Percentiles rank a stretch among this genome's conserved stretches.
These are phyloP conservation scores for Xenotilapia longispinis DNA, from an alignment of 2,113 vertebrate genomes.

Conservation along the genomic window DNA sequence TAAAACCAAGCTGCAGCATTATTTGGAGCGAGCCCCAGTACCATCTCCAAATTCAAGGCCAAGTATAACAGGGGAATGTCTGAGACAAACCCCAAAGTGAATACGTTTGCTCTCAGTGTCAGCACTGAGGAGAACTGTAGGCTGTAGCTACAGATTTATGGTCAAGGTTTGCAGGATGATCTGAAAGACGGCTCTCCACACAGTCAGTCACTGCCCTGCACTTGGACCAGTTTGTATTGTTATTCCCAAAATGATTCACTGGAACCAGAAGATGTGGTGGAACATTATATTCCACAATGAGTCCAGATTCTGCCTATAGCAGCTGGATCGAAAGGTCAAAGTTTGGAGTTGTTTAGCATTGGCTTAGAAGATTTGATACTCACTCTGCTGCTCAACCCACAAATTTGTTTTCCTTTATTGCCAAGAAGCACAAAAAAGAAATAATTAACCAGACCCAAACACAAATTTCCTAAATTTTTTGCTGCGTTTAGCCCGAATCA, in stretches of 20 bases:
- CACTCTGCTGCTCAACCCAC: fast-evolving
- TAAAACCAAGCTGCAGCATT: not conserved
- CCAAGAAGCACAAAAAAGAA: not conserved
- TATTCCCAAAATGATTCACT: not conserved
- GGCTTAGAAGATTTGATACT: not conserved
- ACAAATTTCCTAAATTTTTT: fast-evolving
- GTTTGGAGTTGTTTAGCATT: not conserved
- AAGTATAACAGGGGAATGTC: not conserved
- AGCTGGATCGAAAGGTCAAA: not conserved
- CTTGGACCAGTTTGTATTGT: fast-evolving
- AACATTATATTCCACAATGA: fast-evolving
- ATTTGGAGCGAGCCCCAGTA: fast-evolving
- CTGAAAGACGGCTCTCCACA: not conserved
- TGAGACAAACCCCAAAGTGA: not conserved
- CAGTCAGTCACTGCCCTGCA: not conserved
- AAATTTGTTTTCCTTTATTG: not conserved
- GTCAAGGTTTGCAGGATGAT: not conserved
- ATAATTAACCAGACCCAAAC: not conserved
- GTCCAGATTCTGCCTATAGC: not conserved
- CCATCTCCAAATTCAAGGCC: not conserved
- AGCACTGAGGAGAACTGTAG: not conserved
- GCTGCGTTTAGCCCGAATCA: fast-evolving
- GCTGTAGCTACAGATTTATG: not conserved
- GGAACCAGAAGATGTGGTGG: not conserved
- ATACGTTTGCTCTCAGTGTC: not conserved